Conservation (phyloP, 2,113 vertebrate genomes). For the Mastomys natalensis region DNA sequence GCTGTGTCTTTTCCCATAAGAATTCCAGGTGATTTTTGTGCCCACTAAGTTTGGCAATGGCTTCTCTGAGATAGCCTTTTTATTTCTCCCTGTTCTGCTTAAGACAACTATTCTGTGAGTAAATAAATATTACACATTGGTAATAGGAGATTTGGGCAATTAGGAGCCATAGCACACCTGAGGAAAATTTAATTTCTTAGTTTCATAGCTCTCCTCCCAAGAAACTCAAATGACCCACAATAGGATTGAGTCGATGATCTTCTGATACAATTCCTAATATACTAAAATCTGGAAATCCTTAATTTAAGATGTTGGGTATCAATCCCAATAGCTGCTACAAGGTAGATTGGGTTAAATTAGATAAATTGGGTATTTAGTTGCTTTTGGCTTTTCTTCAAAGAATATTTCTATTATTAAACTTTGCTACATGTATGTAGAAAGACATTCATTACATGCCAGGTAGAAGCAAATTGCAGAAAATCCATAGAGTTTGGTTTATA, state of each 20-base stretch:
- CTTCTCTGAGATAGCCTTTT: neutral
- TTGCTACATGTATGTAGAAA: neutral
- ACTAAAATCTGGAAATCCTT: conserved; percentile 23
- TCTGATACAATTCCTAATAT: neutral
- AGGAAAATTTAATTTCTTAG: neutral
- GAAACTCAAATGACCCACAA: conserved; percentile 8
- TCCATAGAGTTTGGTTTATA: neutral
- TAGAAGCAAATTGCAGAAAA: neutral
- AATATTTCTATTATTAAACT: neutral
- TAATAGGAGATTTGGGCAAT: conserved; percentile 33
- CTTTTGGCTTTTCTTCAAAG: neutral
- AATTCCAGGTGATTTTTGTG: neutral
- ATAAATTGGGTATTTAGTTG: neutral
- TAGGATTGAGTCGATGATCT: neutral
- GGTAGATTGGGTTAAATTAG: neutral
- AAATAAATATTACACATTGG: neutral
- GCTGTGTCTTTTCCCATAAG: neutral
- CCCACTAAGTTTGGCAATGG: neutral
- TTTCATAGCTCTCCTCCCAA: conserved; percentile 1
- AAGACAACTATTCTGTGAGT: neutral
- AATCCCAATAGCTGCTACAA: neutral
- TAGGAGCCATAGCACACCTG: neutral
- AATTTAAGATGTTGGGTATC: neutral
- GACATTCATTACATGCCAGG: neutral
- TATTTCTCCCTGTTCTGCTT: neutral